Base-by-base conservation (phyloP, 2,888 invertebrate species). In the Dascillus cervinus region DNA sequence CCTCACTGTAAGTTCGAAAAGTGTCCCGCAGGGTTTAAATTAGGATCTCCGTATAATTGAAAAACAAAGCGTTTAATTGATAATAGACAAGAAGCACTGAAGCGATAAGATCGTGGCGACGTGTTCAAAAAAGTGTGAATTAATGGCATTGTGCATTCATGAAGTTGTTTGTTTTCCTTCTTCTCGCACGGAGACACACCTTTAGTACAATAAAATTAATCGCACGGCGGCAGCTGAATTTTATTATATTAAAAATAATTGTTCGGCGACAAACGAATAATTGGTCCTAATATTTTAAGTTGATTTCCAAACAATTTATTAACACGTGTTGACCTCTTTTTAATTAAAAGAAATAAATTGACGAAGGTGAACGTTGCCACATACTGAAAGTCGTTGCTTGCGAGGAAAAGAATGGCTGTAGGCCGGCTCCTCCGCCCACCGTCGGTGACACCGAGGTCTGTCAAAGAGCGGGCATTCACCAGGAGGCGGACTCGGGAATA, bases 361-460 rank as follows among this genome's bases (percentile, higher is more conserved):
- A 28, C 26, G 34, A 32, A 34, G 31, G 29, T 26, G 25, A 15
- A 19, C 14, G 26, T 34, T 29, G 32, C 22, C 31, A 27, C 21
- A 34, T 28, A 39, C 30, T 24, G 28, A 30, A 29, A 24, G 19
- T 22, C 26, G 32, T 29, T 15, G 14, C 29, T 32, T 21, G 34
- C 31, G 32, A 29, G 34, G 15, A 14, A 36, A 44, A 47, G 40
- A 40, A 43, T 40, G 33, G 29, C n/a, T 32, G 44, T 40, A 42
- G 45, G 45, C 30, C 32, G 29, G 46, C 30, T 39, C 39, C 39
- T 40, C 41, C 48, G 48, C 48, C 48, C 43, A 45, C 41, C 28
- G 41, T 38, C 41, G 48, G 45, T 46, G 46, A 46, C 46, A 44
- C 40, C 37, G 43, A 36, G 38, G 37, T 33, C 40, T 41, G 26